Percentiles rank a stretch among this genome's conserved stretches.
Evolutionary conservation across 2,888 invertebrate genomes (phyloP).

Genomic region (Nyleta sp.): DNA sequence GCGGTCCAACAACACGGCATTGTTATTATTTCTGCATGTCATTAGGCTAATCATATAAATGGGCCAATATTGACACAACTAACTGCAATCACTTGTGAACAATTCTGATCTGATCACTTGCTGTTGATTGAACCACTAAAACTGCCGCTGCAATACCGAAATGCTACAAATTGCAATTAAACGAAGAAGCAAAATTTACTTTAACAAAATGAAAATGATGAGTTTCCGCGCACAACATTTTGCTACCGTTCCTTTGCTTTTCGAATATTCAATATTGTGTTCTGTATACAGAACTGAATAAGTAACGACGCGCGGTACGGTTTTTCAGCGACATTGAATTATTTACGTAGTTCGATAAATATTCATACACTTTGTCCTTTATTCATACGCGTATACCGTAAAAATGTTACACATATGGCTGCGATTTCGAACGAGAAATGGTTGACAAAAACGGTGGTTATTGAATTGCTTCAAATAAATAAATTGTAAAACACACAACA

Average conservation of each 20-base stretch:
- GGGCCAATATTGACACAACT: slow-evolving; percentile 21
- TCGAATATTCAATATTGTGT: slow-evolving; percentile 13
- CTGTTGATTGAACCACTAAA: neutral
- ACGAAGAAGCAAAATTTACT: too few relatives aligned
- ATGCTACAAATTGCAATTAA: too few relatives aligned
- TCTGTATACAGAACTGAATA: neutral
- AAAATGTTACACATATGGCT: slow-evolving; percentile 17
- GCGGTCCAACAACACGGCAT: neutral
- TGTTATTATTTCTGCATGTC: slow-evolving; percentile 39
- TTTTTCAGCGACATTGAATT: slow-evolving; percentile 21
- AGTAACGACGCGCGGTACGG: neutral
- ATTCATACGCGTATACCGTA: slow-evolving; percentile 14
- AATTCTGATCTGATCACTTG: neutral
- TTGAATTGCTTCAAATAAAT: slow-evolving; percentile 34
- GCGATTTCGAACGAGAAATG: slow-evolving; percentile 1
- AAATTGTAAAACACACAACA: slow-evolving; percentile 27
- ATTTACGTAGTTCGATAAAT: slow-evolving; percentile 29
- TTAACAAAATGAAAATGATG: too few relatives aligned
- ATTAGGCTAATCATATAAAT: slow-evolving; percentile 39
- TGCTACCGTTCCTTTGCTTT: neutral
- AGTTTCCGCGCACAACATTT: neutral
- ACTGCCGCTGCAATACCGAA: too few relatives aligned
- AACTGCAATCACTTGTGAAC: slow-evolving; percentile 18
- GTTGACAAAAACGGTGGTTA: slow-evolving; percentile 21
- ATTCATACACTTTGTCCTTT: slow-evolving; percentile 31